A percentile compares a stretch with the other conserved stretches of the same genome.
These are phyloP conservation scores for Amphipoea oculea DNA, from an alignment of 2,888 invertebrate genomes.

Conservation along the genomic window DNA sequence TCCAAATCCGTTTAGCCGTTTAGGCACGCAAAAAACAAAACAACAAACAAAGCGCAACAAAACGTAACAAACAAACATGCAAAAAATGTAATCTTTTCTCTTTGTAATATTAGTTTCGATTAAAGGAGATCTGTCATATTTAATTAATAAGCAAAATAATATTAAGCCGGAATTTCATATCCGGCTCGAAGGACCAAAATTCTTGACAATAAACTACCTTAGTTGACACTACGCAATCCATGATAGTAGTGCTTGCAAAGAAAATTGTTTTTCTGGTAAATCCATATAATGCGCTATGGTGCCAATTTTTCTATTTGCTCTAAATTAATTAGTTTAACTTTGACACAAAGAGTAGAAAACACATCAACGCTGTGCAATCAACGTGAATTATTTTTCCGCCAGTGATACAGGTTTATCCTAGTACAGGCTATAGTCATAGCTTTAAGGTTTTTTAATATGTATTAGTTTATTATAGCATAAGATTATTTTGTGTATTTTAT, in stretches of 20 bases:
- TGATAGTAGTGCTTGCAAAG: neutral
- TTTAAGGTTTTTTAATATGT: no score
- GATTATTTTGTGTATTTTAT: no score
- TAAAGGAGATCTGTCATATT: neutral
- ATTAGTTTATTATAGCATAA: no score
- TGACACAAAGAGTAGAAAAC: neutral
- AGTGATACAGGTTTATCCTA: no score
- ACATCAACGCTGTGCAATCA: neutral
- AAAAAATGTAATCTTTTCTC: neutral
- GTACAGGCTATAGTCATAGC: no score
- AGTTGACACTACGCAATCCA: neutral
- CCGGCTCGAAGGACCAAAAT: constrained; percentile 12
- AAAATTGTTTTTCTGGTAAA: no score
- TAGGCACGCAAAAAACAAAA: neutral
- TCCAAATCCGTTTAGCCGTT: neutral
- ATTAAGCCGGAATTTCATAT: neutral
- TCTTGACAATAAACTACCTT: neutral
- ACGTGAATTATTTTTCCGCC: neutral
- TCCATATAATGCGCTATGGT: no score
- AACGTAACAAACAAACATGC: neutral
- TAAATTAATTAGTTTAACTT: neutral
- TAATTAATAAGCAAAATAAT: no score
- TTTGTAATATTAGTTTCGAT: neutral
- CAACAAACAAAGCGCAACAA: neutral
- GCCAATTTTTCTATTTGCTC: no score